These are phyloP conservation scores for Heterochromis multidens DNA, from an alignment of 2,113 vertebrate genomes.

Conservation along the genomic window DNA sequence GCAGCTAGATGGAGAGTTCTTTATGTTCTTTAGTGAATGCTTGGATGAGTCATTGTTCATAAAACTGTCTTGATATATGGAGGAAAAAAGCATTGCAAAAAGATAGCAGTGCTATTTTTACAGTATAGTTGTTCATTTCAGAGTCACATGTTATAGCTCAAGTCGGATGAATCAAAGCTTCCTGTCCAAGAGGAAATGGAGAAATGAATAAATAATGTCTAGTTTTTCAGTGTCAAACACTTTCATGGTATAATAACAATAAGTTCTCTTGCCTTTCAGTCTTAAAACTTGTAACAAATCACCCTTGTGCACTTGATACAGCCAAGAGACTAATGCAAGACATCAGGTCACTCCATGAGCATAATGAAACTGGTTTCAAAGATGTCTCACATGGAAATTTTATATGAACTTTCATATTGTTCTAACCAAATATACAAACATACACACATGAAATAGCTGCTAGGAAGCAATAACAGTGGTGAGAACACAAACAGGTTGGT, in stretches of 20 bases:
- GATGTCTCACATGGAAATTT: background rate
- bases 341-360: background rate
- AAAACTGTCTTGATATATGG: slow-evolving; percentile 20
- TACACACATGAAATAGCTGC: background rate
- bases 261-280: background rate
- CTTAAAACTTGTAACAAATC: background rate
- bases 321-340: background rate
- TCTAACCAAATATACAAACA: slow-evolving; percentile 9
- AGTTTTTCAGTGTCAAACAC: slow-evolving; percentile 5
- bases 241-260: background rate
- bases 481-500: background rate
- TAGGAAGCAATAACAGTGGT: slow-evolving; percentile 44
- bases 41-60: slow-evolving; percentile 37
- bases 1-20: slow-evolving; percentile 3
- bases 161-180: background rate
- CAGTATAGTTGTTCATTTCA: background rate
- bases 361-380: background rate
- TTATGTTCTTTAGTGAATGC: slow-evolving; percentile 23
- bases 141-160: background rate
- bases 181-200: background rate
- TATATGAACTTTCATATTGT: slow-evolving; percentile 34
- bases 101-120: slow-evolving; percentile 24
- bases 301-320: background rate
- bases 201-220: slow-evolving; percentile 29
- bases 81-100: background rate